Percentiles rank a stretch among this genome's conserved stretches.
These are phyloP conservation scores for Acleris sparsana DNA, from an alignment of 2,888 invertebrate species.

Conservation along the genomic window DNA sequence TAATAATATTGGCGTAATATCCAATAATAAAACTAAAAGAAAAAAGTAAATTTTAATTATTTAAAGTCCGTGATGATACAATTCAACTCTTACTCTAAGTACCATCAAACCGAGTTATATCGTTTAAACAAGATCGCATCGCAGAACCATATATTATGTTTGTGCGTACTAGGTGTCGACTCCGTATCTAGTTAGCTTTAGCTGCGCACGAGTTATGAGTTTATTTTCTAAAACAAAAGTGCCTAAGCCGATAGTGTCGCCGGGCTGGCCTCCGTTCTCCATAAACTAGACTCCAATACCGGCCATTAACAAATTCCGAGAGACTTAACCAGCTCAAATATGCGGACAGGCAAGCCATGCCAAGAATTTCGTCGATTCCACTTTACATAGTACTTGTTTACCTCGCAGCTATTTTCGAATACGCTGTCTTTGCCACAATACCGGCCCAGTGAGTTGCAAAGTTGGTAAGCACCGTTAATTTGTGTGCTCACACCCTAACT, in stretches of 20 bases:
- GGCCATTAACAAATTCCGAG: conserved; percentile 59
- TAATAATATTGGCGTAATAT: no score
- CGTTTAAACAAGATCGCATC: no score
- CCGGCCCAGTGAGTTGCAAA: conserved; percentile 38
- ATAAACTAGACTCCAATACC: conserved; percentile 47
- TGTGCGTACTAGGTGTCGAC: no score
- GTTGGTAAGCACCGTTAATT: conserved; percentile 48
- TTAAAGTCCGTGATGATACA: no score
- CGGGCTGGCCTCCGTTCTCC: conserved; percentile 47
- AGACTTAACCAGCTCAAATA: conserved; percentile 58
- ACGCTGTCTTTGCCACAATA: conserved; percentile 38
- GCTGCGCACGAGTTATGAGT: neutral
- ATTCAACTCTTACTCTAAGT: no score
- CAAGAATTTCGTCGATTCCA: conserved; percentile 74
- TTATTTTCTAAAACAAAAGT: conserved; percentile 34
- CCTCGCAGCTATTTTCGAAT: conserved; percentile 70
- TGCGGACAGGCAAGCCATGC: conserved; percentile 64
- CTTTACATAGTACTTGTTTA: conserved; percentile 73
- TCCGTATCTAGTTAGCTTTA: no score
- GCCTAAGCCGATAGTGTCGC: conserved; percentile 34
- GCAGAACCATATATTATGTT: no score
- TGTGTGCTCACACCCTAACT: conserved; percentile 45
- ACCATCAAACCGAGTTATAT: no score
- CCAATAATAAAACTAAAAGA: no score
- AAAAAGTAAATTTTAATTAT: no score